Base-by-base conservation (phyloP, 1,140 invertebrate genomes). In the Drosophila pseudoananassae region DNA sequence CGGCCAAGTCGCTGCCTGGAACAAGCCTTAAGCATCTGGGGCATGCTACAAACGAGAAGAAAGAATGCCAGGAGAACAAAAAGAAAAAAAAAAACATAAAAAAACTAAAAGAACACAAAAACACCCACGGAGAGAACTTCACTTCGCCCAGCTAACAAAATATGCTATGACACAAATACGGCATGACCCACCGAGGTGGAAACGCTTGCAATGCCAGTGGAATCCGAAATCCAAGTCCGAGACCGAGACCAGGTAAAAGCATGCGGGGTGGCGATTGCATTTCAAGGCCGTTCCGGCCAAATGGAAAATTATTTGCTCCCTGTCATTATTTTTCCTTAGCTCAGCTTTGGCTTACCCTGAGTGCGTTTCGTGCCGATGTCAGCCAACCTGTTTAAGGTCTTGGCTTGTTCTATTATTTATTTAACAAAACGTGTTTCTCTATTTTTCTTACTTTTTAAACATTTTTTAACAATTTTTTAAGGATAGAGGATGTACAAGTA, bases 151-250 rank as follows among this genome's bases (percentile, higher is more conserved):
- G 60, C 55, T 66, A 33, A 61, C 58, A 55, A 84, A 85, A 76
- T 80, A 82, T 88, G 84, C 78, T 80, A 76, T 69, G 83, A 76
- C 83, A 87, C 65, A 82, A 82, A 88, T 64, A 76, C 69, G 60
- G 57, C 56, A 78, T 65, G 60, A 58, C 60, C 40, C 74, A 71
- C 55, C 47, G 38, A 76, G 43, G 56, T 75, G 56, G 66, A 70
- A 69, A 69, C 55, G 66, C 69, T 70, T 38, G 38, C 57, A 25
- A 36, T 46, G 46, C 15, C 50, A 46, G 40, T 60, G 47, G 54
- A 58, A 60, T 53, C 58, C 60, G 52, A 49, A 47, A 53, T 47
- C 74, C 43, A 50, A 47, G 59, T 70, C 64, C 58, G 31, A 52
- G 51, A 27, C 64, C 58, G 20, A 52, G 51, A 27, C 29, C 54